Percentiles rank a stretch among this genome's conserved stretches.
Evolutionary conservation across 2,888 invertebrate species (phyloP).

Genomic region (Andrena dorsata): DNA sequence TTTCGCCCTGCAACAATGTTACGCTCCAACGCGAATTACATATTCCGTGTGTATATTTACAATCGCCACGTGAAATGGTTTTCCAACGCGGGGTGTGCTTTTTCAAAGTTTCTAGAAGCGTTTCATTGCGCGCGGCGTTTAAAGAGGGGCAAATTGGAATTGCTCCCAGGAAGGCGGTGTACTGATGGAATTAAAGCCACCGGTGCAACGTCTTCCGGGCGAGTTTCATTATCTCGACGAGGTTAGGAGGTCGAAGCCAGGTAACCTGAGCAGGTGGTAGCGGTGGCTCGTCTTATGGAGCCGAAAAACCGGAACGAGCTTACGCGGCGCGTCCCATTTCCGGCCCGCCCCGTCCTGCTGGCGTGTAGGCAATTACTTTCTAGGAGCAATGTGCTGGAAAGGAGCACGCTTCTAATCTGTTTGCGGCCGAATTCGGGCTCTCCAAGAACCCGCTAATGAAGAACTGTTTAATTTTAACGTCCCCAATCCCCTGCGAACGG

Average conservation of each 20-base stretch:
- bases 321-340: slow-evolving; percentile 73
- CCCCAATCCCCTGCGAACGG: slow-evolving; percentile 26
- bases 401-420: slow-evolving; percentile 72
- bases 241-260: slow-evolving; percentile 57
- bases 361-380: slow-evolving; percentile 74
- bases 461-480: slow-evolving; percentile 74
- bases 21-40: neutral
- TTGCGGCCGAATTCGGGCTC: slow-evolving; percentile 72
- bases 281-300: slow-evolving; percentile 52
- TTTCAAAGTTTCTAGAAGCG: slow-evolving; percentile 19
- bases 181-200: slow-evolving; percentile 51
- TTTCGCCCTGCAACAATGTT: neutral
- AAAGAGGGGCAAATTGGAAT: slow-evolving; percentile 42
- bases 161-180: slow-evolving; percentile 26
- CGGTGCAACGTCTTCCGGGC: slow-evolving; percentile 34
- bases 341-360: slow-evolving; percentile 34
- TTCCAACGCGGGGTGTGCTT: neutral
- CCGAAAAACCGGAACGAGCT: slow-evolving; percentile 70
- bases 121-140: slow-evolving; percentile 17
- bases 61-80: neutral
- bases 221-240: slow-evolving; percentile 62
- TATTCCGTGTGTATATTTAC: neutral
- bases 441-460: slow-evolving; percentile 65
- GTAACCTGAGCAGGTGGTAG: slow-evolving; percentile 58
- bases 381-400: slow-evolving; percentile 47